A percentile compares a stretch with the other conserved stretches of the same genome.
Conservation (phyloP, 2,113 vertebrate species). For the Onychorhynchus coronatus region DNA sequence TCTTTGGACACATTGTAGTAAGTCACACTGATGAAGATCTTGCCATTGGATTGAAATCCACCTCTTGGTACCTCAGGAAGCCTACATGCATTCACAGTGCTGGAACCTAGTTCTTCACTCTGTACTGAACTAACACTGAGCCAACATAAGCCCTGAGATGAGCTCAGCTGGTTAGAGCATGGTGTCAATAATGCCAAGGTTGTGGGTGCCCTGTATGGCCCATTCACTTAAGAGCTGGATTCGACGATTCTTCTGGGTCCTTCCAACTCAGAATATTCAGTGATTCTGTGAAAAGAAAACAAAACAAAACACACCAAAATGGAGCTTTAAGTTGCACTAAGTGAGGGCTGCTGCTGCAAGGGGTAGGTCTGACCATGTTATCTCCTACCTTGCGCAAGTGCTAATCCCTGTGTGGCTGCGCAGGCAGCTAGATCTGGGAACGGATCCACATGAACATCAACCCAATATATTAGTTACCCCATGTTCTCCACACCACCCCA, state of each 20-base stretch:
- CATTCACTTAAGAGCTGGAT: neutral
- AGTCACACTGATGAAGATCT: neutral
- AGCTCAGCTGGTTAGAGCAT: neutral
- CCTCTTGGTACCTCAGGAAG: neutral
- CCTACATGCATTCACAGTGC: neutral
- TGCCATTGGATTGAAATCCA: neutral
- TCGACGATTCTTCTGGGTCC: rapidly evolving
- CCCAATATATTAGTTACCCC: neutral
- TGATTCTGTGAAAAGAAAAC: neutral
- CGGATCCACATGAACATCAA: neutral
- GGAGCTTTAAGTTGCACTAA: neutral
- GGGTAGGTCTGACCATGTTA: neutral
- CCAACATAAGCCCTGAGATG: neutral
- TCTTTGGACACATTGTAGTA: neutral
- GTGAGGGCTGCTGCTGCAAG: neutral
- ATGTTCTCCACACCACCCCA: rapidly evolving
- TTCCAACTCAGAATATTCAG: neutral
- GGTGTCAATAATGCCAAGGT: too few relatives aligned
- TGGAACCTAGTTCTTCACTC: neutral
- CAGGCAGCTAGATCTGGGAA: neutral
- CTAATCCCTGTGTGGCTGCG: neutral
- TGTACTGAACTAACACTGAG: neutral
- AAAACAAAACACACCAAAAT: rapidly evolving
- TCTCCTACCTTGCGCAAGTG: neutral
- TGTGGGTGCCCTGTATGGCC: neutral